Conservation (phyloP, 2,888 invertebrate genomes). For the Synanthedon formicaeformis region DNA sequence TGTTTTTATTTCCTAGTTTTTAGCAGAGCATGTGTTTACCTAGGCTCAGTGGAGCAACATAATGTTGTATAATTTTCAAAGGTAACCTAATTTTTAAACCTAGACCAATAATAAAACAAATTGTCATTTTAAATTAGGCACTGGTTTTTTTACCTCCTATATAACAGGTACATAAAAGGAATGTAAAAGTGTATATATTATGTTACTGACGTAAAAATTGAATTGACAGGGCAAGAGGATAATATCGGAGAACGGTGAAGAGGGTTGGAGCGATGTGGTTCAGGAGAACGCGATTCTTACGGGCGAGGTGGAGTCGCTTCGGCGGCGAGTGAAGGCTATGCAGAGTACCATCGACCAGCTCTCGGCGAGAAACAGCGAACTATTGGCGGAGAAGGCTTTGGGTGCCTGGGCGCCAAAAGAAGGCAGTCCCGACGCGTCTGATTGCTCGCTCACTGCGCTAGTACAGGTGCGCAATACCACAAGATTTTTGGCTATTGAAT, state of each 20-base stretch:
- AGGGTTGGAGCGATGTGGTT: conserved; percentile 92
- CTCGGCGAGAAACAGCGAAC: conserved; percentile 83
- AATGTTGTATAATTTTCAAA: too few species aligned
- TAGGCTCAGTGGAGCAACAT: too few species aligned
- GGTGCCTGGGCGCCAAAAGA: conserved; percentile 71
- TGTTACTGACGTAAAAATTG: background rate
- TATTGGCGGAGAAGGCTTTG: conserved; percentile 83
- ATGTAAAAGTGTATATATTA: background rate
- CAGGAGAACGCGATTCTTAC: conserved; percentile 95
- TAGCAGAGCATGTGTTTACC: too few species aligned
- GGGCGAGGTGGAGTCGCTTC: conserved; percentile 87
- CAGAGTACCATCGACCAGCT: conserved; percentile 93
- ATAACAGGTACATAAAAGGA: too few species aligned
- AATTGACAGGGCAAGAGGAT: conserved; percentile 82
- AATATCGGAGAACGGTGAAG: conserved; percentile 87
- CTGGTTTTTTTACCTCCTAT: too few species aligned
- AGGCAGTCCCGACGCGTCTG: conserved; percentile 43
- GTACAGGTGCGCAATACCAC: conserved; percentile 56
- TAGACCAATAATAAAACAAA: too few species aligned
- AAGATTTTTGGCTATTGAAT: too few species aligned
- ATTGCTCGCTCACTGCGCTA: conserved; percentile 51
- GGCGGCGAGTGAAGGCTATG: conserved; percentile 92
- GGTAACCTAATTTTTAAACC: too few species aligned
- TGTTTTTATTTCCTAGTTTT: too few species aligned
- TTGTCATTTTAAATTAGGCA: too few species aligned